Evolutionary conservation across 1,140 invertebrate species (phyloP).

Genomic region (Drosophila athabasca): DNA sequence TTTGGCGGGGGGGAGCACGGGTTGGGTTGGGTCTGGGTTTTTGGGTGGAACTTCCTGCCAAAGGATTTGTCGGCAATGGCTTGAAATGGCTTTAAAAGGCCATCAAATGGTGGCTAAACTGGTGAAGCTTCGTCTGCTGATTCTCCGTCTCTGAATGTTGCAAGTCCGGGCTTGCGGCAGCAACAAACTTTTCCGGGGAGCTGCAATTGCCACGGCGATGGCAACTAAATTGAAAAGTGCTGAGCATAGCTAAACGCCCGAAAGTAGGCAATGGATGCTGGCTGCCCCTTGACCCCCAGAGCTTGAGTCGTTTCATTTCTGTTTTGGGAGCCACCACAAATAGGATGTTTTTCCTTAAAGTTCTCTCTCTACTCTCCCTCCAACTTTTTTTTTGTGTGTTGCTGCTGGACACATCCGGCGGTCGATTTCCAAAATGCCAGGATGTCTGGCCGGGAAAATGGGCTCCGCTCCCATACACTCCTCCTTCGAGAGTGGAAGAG

Average conservation of each 20-base stretch:
- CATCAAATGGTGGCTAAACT: constrained; percentile 70
- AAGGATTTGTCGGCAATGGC: constrained; percentile 40
- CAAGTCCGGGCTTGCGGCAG: constrained; percentile 21
- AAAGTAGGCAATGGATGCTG: constrained; percentile 60
- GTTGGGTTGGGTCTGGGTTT: constrained; percentile 19
- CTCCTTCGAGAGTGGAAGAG: not conserved
- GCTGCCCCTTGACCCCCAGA: constrained; percentile 29
- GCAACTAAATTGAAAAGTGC: constrained; percentile 77
- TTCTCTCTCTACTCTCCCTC: not conserved
- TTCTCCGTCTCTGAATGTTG: not conserved
- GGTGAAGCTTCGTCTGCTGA: constrained; percentile 44
- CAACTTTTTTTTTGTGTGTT: constrained; percentile 9
- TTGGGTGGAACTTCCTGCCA: constrained; percentile 43
- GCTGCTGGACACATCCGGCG: constrained; percentile 48
- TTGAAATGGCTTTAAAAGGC: constrained; percentile 73
- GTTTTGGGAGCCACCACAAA: constrained; percentile 24
- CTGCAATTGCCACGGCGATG: constrained; percentile 72
- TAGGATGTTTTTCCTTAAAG: constrained; percentile 55
- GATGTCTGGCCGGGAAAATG: constrained; percentile 55
- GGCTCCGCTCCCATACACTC: not conserved
- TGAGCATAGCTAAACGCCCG: constrained; percentile 55
- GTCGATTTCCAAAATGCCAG: constrained; percentile 29
- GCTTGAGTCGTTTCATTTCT: constrained; percentile 19
- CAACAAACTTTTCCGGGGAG: constrained; percentile 58
- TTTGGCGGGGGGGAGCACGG: constrained; percentile 14